A percentile compares a stretch with the other conserved stretches of the same genome.
Conservation (phyloP, 2,113 vertebrate genomes). For the Genyomyrus donnyi region DNA sequence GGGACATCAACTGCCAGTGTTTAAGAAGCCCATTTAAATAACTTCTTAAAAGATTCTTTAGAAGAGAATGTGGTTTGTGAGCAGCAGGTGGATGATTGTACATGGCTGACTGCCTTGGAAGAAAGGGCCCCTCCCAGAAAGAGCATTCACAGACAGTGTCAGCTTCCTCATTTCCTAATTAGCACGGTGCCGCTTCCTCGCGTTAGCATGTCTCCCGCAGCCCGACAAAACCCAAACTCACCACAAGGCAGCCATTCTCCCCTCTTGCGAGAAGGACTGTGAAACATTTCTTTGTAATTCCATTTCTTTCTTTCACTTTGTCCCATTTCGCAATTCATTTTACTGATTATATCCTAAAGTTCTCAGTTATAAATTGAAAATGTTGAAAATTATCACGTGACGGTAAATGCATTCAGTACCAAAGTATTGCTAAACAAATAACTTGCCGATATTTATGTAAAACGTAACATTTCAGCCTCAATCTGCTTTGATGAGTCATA, state of each 20-base stretch:
- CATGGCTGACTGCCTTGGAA: slow-evolving; percentile 49
- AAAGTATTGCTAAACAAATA: background rate
- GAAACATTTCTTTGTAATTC: slow-evolving; percentile 24
- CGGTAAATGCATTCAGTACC: background rate
- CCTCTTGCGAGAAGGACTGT: slow-evolving; percentile 47
- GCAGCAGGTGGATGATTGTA: slow-evolving; percentile 65
- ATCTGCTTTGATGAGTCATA: background rate
- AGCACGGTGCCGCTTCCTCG: slow-evolving; percentile 42
- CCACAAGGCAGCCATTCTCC: slow-evolving; percentile 40
- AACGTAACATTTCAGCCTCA: background rate
- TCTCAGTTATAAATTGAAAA: background rate
- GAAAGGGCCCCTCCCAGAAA: slow-evolving; percentile 48
- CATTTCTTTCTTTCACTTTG: slow-evolving; percentile 1
- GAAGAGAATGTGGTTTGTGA: slow-evolving; percentile 37
- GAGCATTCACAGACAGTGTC: slow-evolving; percentile 51
- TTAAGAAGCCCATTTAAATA: slow-evolving; percentile 48
- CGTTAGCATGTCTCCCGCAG: slow-evolving; percentile 36
- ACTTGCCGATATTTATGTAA: background rate
- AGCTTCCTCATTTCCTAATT: slow-evolving; percentile 58
- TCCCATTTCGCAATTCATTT: background rate
- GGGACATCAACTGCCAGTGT: slow-evolving; percentile 39
- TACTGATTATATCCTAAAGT: background rate
- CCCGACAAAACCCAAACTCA: slow-evolving; percentile 46
- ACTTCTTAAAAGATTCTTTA: slow-evolving; percentile 37
- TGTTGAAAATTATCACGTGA: background rate